Conservation (phyloP, 1,140 invertebrate genomes). For the Drusus annulatus region DNA sequence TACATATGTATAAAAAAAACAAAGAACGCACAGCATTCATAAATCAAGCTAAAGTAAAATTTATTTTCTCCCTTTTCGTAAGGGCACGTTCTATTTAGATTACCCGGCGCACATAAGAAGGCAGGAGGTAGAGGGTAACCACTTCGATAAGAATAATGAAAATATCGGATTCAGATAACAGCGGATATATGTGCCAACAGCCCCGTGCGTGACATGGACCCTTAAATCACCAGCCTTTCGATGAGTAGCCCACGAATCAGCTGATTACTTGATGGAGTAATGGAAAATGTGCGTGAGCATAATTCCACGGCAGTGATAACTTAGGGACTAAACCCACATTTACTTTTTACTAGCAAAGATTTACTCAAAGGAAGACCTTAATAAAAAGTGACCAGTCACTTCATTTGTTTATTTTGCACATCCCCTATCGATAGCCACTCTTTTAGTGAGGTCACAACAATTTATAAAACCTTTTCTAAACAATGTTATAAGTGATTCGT, state of each 20-base stretch:
- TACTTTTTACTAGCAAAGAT: not conserved
- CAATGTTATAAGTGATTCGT: too few species aligned
- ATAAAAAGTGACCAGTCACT: too few species aligned
- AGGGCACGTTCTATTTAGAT: slow-evolving; percentile 21
- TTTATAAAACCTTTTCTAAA: too few species aligned
- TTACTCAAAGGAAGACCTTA: too few species aligned
- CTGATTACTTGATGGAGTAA: slow-evolving; percentile 57
- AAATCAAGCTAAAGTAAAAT: not conserved
- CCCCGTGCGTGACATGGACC: slow-evolving; percentile 37
- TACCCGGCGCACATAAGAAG: slow-evolving; percentile 21
- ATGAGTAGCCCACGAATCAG: slow-evolving; percentile 50
- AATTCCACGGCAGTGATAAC: slow-evolving; percentile 51
- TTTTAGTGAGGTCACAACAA: not conserved
- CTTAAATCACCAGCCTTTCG: slow-evolving; percentile 55
- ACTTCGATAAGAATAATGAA: slow-evolving; percentile 34
- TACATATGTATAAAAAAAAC: not conserved
- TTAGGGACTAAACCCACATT: slow-evolving; percentile 20
- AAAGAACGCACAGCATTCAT: not conserved
- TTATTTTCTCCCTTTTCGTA: slow-evolving; percentile 11
- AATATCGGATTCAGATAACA: slow-evolving; percentile 47
- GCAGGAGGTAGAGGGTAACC: not conserved
- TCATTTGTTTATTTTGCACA: too few species aligned
- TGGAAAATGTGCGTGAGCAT: slow-evolving; percentile 58
- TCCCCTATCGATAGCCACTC: not conserved
- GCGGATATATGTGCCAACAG: slow-evolving; percentile 5